Conservation (phyloP, 2,888 invertebrate genomes). For the Byasa hedistus region DNA sequence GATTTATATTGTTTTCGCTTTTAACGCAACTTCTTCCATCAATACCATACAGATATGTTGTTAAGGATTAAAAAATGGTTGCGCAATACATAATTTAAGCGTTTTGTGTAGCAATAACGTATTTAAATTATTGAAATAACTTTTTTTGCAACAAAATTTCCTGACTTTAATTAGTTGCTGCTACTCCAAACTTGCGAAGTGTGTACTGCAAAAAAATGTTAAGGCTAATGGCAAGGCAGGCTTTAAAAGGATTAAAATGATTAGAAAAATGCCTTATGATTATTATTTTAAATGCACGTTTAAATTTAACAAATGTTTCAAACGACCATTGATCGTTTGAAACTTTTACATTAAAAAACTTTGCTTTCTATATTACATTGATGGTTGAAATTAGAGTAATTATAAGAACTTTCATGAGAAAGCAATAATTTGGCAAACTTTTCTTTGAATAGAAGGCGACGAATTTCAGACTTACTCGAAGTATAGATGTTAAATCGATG, state of each 20-base stretch:
- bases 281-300: not conserved
- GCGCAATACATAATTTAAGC: too few relatives aligned
- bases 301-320: not conserved
- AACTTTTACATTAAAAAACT: slow-evolving; percentile 9
- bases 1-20: not conserved
- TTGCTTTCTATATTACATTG: not conserved
- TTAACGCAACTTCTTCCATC: not conserved
- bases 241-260: too few relatives aligned
- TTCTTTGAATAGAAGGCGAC: slow-evolving; percentile 18
- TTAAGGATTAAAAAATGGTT: too few relatives aligned
- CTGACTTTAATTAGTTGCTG: too few relatives aligned
- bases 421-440: slow-evolving; percentile 19
- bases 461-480: slow-evolving; percentile 17
- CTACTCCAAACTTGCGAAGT: too few relatives aligned
- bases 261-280: not conserved
- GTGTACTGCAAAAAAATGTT: too few relatives aligned
- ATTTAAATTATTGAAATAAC: too few relatives aligned
- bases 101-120: too few relatives aligned
- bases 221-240: too few relatives aligned
- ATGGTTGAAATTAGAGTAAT: slow-evolving; percentile 10
- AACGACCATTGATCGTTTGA: not conserved
- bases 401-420: slow-evolving; percentile 15
- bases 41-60: not conserved
- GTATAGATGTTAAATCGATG: slow-evolving; percentile 22
- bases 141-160: too few relatives aligned